A percentile compares a stretch with the other conserved stretches of the same genome.
Evolutionary conservation across 2,888 invertebrate genomes (phyloP).

Genomic region (Ochropleura plecta): DNA sequence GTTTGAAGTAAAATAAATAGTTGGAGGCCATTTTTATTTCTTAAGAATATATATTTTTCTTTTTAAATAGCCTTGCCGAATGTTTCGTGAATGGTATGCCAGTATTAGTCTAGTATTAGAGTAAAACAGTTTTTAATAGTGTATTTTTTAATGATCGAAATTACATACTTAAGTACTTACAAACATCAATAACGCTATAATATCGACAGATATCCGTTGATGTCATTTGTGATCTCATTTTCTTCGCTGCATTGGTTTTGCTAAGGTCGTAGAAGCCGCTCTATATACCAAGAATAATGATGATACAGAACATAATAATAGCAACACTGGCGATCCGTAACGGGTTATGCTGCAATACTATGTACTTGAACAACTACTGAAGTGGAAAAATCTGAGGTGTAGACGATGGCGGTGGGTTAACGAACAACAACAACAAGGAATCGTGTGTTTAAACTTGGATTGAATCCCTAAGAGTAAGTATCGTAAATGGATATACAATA

Average conservation of each 20-base stretch:
- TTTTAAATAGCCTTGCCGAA: background rate
- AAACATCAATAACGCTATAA: slow-evolving; percentile 5
- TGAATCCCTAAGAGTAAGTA: background rate
- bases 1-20: background rate
- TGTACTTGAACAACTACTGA: slow-evolving; percentile 35
- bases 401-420: background rate
- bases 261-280: slow-evolving; percentile 43
- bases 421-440: background rate
- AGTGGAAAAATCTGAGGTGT: slow-evolving; percentile 4
- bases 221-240: slow-evolving; percentile 62
- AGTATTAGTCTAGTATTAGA: background rate
- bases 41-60: background rate
- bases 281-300: slow-evolving; percentile 36
- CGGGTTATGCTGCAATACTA: slow-evolving; percentile 13
- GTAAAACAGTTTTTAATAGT: background rate
- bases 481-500: background rate
- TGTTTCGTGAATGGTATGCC: background rate
- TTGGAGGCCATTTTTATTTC: background rate
- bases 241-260: slow-evolving; percentile 53
- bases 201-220: slow-evolving; percentile 32
- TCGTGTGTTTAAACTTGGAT: background rate
- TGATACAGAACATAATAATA: slow-evolving; percentile 36
- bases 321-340: slow-evolving; percentile 25
- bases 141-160: background rate
- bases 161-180: background rate